Conservation (phyloP, 2,888 invertebrate genomes). For the Drosophila neotestacea region DNA sequence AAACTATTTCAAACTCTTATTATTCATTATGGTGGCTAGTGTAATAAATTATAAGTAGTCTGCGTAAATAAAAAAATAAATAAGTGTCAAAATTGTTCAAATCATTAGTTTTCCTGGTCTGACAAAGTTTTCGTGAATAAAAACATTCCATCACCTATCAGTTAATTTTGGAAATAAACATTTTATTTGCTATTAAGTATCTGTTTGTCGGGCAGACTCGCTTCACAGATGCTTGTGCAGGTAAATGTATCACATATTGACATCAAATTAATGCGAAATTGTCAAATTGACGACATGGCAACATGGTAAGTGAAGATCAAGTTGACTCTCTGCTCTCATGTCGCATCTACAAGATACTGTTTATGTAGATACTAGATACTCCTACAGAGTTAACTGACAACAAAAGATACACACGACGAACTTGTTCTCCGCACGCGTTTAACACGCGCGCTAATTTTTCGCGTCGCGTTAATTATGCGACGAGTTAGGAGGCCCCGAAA, state of each 20-base stretch:
- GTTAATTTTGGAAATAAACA: no score
- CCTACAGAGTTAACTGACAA: conserved; percentile 4
- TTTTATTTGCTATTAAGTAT: background rate
- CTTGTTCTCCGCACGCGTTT: conserved; percentile 71
- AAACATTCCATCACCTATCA: no score
- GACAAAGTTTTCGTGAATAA: no score
- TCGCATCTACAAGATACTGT: conserved; percentile 12
- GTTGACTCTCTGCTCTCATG: background rate
- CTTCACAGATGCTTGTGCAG: background rate
- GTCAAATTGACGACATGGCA: conserved; percentile 25
- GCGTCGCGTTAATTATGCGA: conserved; percentile 63
- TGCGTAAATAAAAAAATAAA: no score
- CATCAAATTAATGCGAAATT: conserved; percentile 38
- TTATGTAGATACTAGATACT: conserved; percentile 16
- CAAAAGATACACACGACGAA: conserved; percentile 31
- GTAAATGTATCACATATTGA: conserved; percentile 26
- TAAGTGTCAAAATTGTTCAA: no score
- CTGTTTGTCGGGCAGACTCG: background rate
- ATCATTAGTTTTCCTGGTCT: no score
- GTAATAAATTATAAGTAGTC: no score
- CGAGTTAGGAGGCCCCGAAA: conserved; percentile 17
- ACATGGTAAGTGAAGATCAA: conserved; percentile 34
- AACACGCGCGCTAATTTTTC: conserved; percentile 78
- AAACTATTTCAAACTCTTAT: no score
- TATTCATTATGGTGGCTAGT: no score